phyloP scores from a whole-genome alignment of 2,888 invertebrate species.

The Callosobruchus maculatus region DNA sequence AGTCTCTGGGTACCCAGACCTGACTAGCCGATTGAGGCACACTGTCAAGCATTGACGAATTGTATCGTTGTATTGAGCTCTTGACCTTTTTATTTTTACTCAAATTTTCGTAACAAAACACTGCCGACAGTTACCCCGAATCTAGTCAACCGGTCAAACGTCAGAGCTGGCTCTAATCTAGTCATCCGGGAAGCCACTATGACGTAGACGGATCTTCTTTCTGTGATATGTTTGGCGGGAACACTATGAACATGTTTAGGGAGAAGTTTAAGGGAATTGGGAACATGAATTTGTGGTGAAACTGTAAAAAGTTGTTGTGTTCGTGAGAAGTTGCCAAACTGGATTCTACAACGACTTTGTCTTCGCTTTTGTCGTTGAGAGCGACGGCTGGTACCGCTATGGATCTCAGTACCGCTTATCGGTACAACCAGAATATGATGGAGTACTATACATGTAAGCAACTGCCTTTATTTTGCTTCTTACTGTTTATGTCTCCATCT shows the following conservation, averaged over 20 bases:
- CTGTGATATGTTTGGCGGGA: neutral
- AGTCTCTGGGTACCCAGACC: too few species aligned
- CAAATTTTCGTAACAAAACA: neutral
- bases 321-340: constrained; percentile 50
- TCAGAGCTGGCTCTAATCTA: neutral
- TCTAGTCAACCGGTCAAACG: neutral
- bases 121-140: neutral
- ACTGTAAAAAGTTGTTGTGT: neutral
- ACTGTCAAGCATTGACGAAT: too few species aligned
- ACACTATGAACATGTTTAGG: neutral
- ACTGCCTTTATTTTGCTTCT: neutral
- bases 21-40: too few species aligned
- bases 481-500: too few species aligned
- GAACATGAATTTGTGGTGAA: neutral
- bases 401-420: constrained; percentile 90
- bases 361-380: constrained; percentile 63
- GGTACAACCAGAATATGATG: constrained; percentile 98
- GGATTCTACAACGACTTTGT: constrained; percentile 65
- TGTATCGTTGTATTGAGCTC: too few species aligned
- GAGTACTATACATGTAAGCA: constrained; percentile 95
- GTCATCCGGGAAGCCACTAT: neutral
- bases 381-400: constrained; percentile 68
- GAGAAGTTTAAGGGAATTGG: neutral
- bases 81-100: too few species aligned
- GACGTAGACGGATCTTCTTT: neutral